Percentiles rank a stretch among this genome's conserved stretches.
phyloP scores from a whole-genome alignment of 2,888 invertebrate species.

The Xylota segnis region DNA sequence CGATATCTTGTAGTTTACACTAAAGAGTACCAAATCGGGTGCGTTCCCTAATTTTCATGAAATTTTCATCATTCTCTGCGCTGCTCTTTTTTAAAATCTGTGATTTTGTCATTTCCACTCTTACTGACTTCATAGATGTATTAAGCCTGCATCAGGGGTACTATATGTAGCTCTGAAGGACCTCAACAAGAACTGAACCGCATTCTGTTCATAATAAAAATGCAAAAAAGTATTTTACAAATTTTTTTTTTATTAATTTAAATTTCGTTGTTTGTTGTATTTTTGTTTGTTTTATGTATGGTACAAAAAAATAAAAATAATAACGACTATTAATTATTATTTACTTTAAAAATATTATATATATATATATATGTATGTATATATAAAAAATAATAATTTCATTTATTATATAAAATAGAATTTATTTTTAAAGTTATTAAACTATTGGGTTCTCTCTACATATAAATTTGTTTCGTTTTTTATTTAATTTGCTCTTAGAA shows the following conservation, averaged over 20 bases:
- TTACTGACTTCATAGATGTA: no score
- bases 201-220: neutral
- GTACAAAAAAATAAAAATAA: constrained; percentile 74
- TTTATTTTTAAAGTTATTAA: constrained; percentile 56
- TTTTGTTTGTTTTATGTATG: constrained; percentile 57
- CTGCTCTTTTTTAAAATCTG: no score
- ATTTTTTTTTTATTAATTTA: constrained; percentile 60
- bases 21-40: no score
- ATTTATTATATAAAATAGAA: constrained; percentile 55
- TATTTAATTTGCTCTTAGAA: constrained; percentile 73
- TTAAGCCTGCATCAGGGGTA: no score
- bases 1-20: no score
- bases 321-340: constrained; percentile 72
- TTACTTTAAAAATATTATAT: constrained; percentile 68
- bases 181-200: no score
- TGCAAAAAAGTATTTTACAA: constrained; percentile 44
- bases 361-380: constrained; percentile 52
- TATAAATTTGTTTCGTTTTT: constrained; percentile 55
- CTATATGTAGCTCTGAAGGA: no score
- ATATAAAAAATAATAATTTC: constrained; percentile 46
- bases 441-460: constrained; percentile 54
- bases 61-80: no score
- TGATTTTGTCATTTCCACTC: no score
- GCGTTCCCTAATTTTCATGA: no score
- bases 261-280: constrained; percentile 47